These are phyloP conservation scores for Bombycilla garrulus DNA, from an alignment of 2,113 vertebrate species.

Conservation along the genomic window DNA sequence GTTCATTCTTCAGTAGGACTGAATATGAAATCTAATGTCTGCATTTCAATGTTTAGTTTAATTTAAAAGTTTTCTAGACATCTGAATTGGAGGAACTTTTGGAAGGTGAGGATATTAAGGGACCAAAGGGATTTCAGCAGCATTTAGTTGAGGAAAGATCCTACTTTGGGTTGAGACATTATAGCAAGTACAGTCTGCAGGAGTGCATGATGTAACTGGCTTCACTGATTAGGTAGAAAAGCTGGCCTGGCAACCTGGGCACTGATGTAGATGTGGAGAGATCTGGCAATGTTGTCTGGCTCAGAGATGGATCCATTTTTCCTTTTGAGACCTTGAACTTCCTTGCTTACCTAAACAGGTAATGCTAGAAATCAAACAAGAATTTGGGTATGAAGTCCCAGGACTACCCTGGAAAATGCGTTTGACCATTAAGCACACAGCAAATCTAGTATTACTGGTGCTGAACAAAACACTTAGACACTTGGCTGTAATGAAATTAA, in stretches of 20 bases:
- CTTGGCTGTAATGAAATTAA: conserved; percentile 23
- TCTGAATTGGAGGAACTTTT: not conserved
- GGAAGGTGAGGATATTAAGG: not conserved
- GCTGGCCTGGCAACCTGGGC: not conserved
- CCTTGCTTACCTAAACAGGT: not conserved
- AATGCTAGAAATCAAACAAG: not conserved
- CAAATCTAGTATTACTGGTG: not conserved
- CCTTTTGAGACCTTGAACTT: not conserved
- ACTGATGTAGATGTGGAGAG: not conserved
- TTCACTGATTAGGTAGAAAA: not conserved
- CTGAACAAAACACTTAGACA: not conserved
- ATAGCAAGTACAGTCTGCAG: not conserved
- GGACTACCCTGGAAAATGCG: not conserved
- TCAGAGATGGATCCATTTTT: not conserved
- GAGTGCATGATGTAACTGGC: not conserved
- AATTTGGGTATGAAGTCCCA: not conserved
- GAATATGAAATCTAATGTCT: not conserved
- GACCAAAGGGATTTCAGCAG: not conserved
- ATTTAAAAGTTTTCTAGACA: not conserved
- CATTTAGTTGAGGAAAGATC: not conserved
- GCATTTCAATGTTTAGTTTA: not conserved
- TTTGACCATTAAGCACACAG: not conserved
- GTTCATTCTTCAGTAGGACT: not conserved
- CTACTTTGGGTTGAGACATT: not conserved
- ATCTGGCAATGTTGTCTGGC: not conserved